Conservation (phyloP, 2,797 vertebrate species). For the Falco berigora region DNA sequence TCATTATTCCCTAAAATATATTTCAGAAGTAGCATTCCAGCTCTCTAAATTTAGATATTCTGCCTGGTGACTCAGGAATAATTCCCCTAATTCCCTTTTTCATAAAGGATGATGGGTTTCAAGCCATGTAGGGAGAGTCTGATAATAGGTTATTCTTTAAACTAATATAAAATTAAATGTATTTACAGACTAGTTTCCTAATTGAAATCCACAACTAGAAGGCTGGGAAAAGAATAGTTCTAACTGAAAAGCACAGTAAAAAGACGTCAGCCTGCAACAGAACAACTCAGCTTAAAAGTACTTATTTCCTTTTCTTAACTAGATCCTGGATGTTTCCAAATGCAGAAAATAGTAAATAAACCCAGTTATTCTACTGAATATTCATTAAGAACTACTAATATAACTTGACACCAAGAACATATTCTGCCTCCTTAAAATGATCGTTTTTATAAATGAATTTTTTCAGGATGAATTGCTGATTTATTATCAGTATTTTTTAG, state of each 20-base stretch:
- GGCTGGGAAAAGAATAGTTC: background rate
- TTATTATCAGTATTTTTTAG: background rate
- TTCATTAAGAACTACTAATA: background rate
- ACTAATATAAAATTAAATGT: background rate
- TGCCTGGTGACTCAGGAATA: background rate
- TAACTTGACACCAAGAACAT: background rate
- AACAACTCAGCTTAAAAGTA: background rate
- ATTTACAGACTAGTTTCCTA: background rate
- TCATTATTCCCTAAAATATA: background rate
- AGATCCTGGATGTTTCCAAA: background rate
- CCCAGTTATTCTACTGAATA: background rate
- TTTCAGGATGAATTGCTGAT: background rate
- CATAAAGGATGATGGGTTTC: background rate
- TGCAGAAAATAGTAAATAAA: background rate
- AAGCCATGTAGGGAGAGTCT: background rate
- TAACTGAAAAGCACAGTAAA: background rate
- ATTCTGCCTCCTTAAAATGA: background rate
- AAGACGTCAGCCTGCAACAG: background rate
- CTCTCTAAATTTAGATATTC: background rate
- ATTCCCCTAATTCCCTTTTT: background rate
- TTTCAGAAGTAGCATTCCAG: background rate
- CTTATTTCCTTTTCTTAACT: background rate
- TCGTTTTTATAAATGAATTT: background rate
- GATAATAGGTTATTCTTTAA: background rate
- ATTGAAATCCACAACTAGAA: background rate